Conservation (phyloP, 2,888 invertebrate genomes). For the Drosophila peninsularis region DNA sequence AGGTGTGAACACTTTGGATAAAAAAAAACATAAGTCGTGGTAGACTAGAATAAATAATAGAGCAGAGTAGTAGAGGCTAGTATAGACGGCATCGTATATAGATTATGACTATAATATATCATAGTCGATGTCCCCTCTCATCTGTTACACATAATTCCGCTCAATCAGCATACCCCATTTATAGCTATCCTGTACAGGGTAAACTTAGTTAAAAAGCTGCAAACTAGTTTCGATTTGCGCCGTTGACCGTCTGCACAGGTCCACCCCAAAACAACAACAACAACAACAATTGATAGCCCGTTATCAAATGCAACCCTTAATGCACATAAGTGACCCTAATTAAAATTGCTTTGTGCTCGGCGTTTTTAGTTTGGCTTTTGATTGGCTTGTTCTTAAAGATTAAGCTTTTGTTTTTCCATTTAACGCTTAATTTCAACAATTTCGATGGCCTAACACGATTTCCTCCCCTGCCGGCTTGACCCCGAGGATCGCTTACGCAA, state of each 20-base stretch:
- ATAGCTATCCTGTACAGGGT: background rate
- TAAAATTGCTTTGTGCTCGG: constrained; percentile 69
- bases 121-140: background rate
- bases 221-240: constrained; percentile 49
- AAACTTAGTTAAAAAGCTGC: background rate
- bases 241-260: constrained; percentile 46
- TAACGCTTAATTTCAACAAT: constrained; percentile 78
- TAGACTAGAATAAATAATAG: too few relatives aligned
- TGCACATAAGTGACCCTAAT: constrained; percentile 64
- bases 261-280: constrained; percentile 44
- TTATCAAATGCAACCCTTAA: constrained; percentile 48
- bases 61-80: too few relatives aligned
- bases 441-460: constrained; percentile 74
- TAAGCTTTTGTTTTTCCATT: constrained; percentile 78
- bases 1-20: too few relatives aligned
- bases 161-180: background rate
- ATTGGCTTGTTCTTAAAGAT: constrained; percentile 69
- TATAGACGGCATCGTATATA: too few relatives aligned
- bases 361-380: constrained; percentile 75
- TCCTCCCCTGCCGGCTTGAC: constrained; percentile 51
- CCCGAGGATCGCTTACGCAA: constrained; percentile 63
- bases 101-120: too few relatives aligned
- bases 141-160: background rate
- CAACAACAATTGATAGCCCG: constrained; percentile 10
- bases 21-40: too few relatives aligned